Base-by-base conservation (phyloP, 2,888 invertebrate species). In the Hemithea aestivaria region DNA sequence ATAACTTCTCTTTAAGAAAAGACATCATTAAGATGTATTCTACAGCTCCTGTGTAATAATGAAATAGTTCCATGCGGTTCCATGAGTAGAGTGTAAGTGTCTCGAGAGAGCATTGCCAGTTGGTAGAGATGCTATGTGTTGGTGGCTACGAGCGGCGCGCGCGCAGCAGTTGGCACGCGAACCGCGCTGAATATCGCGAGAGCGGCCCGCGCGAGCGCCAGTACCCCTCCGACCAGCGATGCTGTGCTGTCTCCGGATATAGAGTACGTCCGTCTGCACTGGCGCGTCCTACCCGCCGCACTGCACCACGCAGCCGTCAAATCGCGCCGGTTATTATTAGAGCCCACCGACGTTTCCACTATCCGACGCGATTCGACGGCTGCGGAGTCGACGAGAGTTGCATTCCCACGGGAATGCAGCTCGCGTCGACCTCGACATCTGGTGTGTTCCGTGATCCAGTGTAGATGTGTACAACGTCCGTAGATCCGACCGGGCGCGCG, bases 221-320 rank as follows among this genome's bases (percentile, higher is more conserved):
- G 88, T 88, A 81, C 81, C 83, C 78, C 79, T 87, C 82, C 87
- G 87, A 87, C 87, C 88, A 85, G 88, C 88, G 84, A 87, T 87
- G 87, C 87, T 80, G 82, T 81, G 83, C 87, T 87, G 87, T 88
- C 88, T 88, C 88, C 85, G 84, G 82, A 84, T 84, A 88, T 88
- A 88, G 83, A 87, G 88, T 88, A 81, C 80, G 79, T 70, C 53
- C 66, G 68, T 62, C 61, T 73, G 70, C 66, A 70, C 68, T 71
- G 63, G 66, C 73, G 76, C 70, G 71, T 54, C 64, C 69, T 62
- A 60, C 57, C 58, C 59, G 52, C 39, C 38, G 31, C 27, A 8
- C 28, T 9, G 7, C 28, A 24, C 40, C 35, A 37, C 64, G 58
- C 62, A 69, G 66, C 72, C 72, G 73, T 74, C 75, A 73, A 72